Base-by-base conservation (phyloP, 2,797 vertebrate genomes). In the Sciurus carolinensis region DNA sequence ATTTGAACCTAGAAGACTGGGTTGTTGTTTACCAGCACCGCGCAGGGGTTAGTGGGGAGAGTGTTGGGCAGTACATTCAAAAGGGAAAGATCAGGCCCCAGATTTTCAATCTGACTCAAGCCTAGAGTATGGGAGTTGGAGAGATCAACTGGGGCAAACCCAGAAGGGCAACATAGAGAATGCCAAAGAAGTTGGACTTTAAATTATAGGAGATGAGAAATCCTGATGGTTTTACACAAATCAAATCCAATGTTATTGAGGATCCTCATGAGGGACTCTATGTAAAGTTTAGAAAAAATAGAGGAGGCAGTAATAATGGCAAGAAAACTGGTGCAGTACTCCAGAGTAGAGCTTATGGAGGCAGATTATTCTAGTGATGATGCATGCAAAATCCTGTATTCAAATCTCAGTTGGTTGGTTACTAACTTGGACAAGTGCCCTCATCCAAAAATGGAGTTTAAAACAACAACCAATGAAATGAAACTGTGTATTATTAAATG, bases 371-470 rank as follows among this genome's bases (percentile, higher is more conserved):
- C 69, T 42, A 7, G 30, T 66, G 67, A 8, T 30, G 64, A 73
- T 3, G 18, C 8, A 10, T 39, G 28, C 12, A 1, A 47, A 89
- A 33, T 50, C 8, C 73, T 81, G 20, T 39, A 14, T 89, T 92
- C 80, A 62, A 39, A 75, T 26, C 30, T 44, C 33, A 89, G 28
- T 47, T 50, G 72, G 9, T 12, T 86, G 57, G 15, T 67, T 79
- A 84, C 17, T 71, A 79, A 39, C 36, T 83, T 64, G 1, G 20
- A 9, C 26, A 91, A 77, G 59, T 28, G 15, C 39, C 5, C 83
- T 93, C 59, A 79, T 59, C 24, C 62, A 52, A 92, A 93, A 95
- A 92, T 69, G 9, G 50, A 13, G 28, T n/a, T 96, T 95, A 18
- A 92, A 84, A 80, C 44, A 81, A 67, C 76, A 81, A 76, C 15